Evolutionary conservation across 2,888 invertebrate genomes (phyloP).

Genomic region (Brenthis daphne): DNA sequence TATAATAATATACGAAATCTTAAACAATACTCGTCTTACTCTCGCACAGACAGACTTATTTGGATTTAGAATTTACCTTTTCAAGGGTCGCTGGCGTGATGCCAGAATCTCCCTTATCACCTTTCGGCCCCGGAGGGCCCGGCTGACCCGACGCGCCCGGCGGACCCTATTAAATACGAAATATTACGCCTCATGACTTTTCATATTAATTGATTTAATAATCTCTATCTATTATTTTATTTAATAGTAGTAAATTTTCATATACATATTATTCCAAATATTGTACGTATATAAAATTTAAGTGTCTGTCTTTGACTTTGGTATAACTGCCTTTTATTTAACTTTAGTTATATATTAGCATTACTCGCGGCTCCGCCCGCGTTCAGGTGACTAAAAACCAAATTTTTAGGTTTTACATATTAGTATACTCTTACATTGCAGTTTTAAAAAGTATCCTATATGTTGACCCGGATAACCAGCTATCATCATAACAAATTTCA

Average conservation of each 20-base stretch:
- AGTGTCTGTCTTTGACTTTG: too few relatives aligned
- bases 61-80: slow-evolving; percentile 58
- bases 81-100: slow-evolving; percentile 62
- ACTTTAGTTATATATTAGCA: too few relatives aligned
- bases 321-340: too few relatives aligned
- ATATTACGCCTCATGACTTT: slow-evolving; percentile 38
- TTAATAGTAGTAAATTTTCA: background rate
- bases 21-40: slow-evolving; percentile 27
- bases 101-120: slow-evolving; percentile 87
- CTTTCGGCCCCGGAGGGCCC: slow-evolving; percentile 84
- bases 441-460: too few relatives aligned
- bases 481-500: too few relatives aligned
- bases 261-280: background rate
- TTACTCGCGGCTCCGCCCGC: too few relatives aligned
- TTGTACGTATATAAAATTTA: background rate
- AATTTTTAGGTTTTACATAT: too few relatives aligned
- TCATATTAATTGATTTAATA: slow-evolving; percentile 23
- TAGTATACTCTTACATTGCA: too few relatives aligned
- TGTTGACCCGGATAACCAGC: too few relatives aligned
- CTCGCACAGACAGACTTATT: slow-evolving; percentile 28
- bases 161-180: slow-evolving; percentile 81
- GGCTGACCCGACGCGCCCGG: slow-evolving; percentile 86
- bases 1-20: background rate
- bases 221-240: background rate
- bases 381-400: too few relatives aligned